A percentile compares a stretch with the other conserved stretches of the same genome.
phyloP scores from a whole-genome alignment of 2,113 vertebrate species.

The Strigops habroptila region DNA sequence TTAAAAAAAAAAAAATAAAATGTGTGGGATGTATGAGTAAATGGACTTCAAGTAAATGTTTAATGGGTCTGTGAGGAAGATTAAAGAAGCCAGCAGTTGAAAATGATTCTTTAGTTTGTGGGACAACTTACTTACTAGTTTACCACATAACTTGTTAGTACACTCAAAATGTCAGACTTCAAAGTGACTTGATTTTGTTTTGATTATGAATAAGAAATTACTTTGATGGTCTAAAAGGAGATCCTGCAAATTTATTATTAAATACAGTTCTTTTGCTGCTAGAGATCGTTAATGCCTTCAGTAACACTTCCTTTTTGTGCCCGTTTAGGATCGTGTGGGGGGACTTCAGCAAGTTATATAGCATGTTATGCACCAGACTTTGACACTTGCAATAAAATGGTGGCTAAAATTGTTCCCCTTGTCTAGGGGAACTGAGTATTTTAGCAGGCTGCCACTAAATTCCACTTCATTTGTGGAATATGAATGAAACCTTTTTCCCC shows the following conservation, averaged over 20 bases:
- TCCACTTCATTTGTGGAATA: background rate
- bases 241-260: background rate
- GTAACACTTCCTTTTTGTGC: background rate
- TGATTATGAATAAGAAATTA: background rate
- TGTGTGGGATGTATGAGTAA: background rate
- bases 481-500: background rate
- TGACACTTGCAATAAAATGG: background rate
- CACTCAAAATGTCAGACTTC: background rate
- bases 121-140: background rate
- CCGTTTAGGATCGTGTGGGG: background rate
- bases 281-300: background rate
- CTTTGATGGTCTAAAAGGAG: background rate
- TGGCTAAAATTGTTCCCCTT: background rate
- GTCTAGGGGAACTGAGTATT: background rate
- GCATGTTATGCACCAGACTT: background rate
- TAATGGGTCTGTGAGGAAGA: background rate
- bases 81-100: background rate
- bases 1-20: background rate
- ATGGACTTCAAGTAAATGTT: background rate
- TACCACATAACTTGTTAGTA: background rate
- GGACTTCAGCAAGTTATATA: background rate
- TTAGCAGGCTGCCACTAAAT: background rate
- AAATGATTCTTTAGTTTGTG: background rate
- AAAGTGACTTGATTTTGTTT: slow-evolving; percentile 12
- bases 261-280: background rate